A percentile compares a stretch with the other conserved stretches of the same genome.
phyloP scores from a whole-genome alignment of 2,888 invertebrate species.

The Molorchus minor region DNA sequence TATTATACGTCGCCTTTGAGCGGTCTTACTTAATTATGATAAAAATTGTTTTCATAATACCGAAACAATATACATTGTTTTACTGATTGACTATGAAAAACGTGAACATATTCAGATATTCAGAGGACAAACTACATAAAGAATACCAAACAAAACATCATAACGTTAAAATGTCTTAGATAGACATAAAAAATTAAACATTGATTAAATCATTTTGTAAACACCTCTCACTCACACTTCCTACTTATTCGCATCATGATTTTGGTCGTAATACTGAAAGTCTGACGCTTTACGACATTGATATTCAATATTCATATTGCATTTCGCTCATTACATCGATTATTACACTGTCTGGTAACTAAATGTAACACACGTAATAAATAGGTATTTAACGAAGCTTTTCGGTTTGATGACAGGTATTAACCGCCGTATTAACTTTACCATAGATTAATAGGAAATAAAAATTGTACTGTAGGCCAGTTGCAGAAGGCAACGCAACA shows the following conservation, averaged over 20 bases:
- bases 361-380: no score
- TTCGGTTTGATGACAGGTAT: no score
- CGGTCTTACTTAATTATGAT: no score
- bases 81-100: conserved; percentile 13
- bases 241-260: conserved; percentile 39
- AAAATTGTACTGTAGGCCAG: no score
- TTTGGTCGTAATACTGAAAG: conserved; percentile 42
- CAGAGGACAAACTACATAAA: conserved; percentile 3
- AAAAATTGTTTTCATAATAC: no score
- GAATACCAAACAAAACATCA: background rate
- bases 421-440: no score
- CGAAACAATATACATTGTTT: conserved; percentile 21
- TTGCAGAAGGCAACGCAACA: no score
- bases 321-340: background rate
- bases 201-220: conserved; percentile 34
- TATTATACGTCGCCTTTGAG: no score
- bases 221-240: conserved; percentile 32
- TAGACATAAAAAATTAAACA: conserved; percentile 7
- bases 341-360: no score
- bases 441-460: no score
- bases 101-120: conserved; percentile 20
- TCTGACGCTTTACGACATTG: conserved; percentile 32
- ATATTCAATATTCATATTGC: conserved; percentile 14
- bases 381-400: no score
- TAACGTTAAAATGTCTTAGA: background rate